Conservation (phyloP, 2,113 vertebrate genomes). For the Seriola aureovittata region DNA sequence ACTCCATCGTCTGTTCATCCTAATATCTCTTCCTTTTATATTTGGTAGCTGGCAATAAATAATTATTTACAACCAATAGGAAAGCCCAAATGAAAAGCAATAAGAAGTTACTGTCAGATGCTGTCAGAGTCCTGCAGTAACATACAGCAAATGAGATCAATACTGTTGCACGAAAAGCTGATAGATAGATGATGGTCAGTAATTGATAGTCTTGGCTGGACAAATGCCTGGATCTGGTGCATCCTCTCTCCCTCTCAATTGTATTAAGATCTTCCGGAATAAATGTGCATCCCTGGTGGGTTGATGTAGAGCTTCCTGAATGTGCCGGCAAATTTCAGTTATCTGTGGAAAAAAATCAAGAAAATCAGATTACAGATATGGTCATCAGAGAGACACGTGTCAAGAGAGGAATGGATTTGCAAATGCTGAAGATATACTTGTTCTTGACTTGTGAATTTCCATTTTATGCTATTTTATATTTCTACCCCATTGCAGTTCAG, state of each 20-base stretch:
- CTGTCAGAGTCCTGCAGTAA: constrained; percentile 76
- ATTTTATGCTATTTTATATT: no score
- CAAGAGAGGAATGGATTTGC: constrained; percentile 1
- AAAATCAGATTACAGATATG: constrained; percentile 26
- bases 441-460: no score
- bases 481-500: no score
- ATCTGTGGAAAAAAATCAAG: constrained; percentile 80
- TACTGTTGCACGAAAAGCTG: constrained; percentile 64
- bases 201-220: constrained; percentile 48
- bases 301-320: constrained; percentile 28
- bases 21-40: constrained; percentile 39
- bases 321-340: constrained; percentile 82
- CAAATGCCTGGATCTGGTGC: constrained; percentile 26
- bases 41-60: constrained; percentile 92
- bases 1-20: constrained; percentile 32
- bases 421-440: background rate
- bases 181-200: constrained; percentile 61
- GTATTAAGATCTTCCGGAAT: constrained; percentile 1
- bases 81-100: constrained; percentile 75
- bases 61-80: constrained; percentile 94
- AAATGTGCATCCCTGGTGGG: constrained; percentile 23
- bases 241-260: constrained; percentile 1
- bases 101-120: constrained; percentile 57
- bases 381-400: background rate
- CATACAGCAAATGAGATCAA: constrained; percentile 58